Base-by-base conservation (phyloP, 30 jellyfish, hydroid and myxozoan species). In the Chironex yamaguchii region DNA sequence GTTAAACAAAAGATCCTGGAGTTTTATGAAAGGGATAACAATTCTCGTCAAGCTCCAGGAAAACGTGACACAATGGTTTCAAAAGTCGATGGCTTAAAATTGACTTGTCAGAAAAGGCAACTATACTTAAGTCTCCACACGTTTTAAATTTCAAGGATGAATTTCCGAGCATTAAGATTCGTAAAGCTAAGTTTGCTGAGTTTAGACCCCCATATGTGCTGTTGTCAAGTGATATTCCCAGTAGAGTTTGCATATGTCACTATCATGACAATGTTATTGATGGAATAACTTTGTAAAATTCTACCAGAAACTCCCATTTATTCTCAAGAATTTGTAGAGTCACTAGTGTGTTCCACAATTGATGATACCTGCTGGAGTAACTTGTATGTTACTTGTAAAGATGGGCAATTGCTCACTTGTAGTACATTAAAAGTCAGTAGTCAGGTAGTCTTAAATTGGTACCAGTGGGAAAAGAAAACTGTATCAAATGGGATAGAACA, bases 41-140 rank as follows among this genome's bases (percentile, higher is more conserved):
- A 70, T 28, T 29, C 74, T n/a, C 64, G 91, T 22, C 52, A 4
- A 74, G 70, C 90, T 2, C 90, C 91, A 49, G 95, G 95, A 73
- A 85, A 85, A 52, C 49, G 95, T 42, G 90, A 85, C 48, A 51
- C 26, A 4, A 63, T 85, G 22, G 72, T 90, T 0, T 71, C 63
- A 12, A 71, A 90, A 62, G 25, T 32, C 33, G 49, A 85, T 54
- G 31, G 72, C 23, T 72, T 82, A 36, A 73, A 85, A 26, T 22
- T 26, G 29, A 71, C 71, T 35, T 36, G 52, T 21, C 90, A 73
- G 48, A 72, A 85, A 29, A 51, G 95, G 26, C 95, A 85, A 13
- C 80, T 85, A 64, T 53, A 51, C 28, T n/a, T 71, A 48, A 73
- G 91, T 54, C 27, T 85, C 49, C 71, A 36, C 58, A 90, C 71